Percentiles rank a stretch among this genome's conserved stretches.
Conservation (phyloP, 1,140 invertebrate genomes). For the Drosophila pachea region DNA sequence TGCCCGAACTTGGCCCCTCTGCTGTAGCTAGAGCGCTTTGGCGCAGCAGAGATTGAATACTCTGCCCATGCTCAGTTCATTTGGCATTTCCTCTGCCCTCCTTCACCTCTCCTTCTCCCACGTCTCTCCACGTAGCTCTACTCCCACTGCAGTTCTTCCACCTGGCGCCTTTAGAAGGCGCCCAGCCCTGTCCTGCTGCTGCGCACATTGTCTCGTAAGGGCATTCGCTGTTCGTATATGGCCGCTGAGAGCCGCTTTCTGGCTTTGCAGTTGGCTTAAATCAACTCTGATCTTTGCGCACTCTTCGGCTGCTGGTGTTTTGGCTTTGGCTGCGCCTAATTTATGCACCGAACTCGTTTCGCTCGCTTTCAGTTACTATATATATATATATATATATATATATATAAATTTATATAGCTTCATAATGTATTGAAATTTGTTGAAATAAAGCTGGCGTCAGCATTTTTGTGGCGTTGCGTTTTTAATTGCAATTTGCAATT, state of each 20-base stretch:
- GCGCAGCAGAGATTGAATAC: no score
- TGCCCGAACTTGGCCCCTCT: no score
- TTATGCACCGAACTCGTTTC: constrained; percentile 75
- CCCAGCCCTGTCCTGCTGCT: no score
- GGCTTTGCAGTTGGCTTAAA: constrained; percentile 32
- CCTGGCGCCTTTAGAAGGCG: no score
- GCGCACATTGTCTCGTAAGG: no score
- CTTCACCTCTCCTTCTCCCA: no score
- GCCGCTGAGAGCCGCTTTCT: constrained; percentile 3
- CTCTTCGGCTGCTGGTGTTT: constrained; percentile 17
- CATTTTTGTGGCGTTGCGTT: constrained; percentile 38
- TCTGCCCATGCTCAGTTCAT: neutral
- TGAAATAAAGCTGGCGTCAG: constrained; percentile 52
- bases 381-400: constrained; percentile 10
- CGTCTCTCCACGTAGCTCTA: no score
- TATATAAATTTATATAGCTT: constrained; percentile 12
- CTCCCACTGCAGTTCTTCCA: no score
- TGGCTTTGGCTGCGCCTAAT: constrained; percentile 53
- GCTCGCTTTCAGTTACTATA: constrained; percentile 42
- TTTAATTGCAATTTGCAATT: constrained; percentile 74
- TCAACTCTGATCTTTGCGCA: constrained; percentile 45
- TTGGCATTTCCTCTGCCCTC: no score
- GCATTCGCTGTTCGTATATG: constrained; percentile 7
- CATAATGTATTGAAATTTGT: constrained; percentile 46
- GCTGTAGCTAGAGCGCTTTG: neutral